These are phyloP conservation scores for Aselliscus stoliczkanus DNA, from an alignment of 2,797 vertebrate genomes.

Conservation along the genomic window DNA sequence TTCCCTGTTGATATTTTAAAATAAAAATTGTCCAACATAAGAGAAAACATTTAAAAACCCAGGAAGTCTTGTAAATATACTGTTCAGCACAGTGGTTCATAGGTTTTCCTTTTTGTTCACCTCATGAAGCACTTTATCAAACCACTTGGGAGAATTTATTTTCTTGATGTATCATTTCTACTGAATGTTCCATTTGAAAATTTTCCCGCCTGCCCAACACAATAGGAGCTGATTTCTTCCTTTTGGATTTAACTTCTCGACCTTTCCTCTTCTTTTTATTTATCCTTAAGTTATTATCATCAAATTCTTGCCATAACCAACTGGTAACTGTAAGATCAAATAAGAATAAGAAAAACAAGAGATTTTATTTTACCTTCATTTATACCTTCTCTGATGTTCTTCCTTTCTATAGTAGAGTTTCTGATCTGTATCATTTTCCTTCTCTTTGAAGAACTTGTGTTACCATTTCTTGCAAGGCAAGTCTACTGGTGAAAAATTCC, in stretches of 20 bases:
- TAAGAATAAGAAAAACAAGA: not conserved
- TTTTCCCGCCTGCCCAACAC: constrained; percentile 88
- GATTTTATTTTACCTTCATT: not conserved
- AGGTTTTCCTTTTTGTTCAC: not conserved
- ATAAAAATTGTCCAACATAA: not conserved
- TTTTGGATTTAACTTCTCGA: constrained; percentile 78
- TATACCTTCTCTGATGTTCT: not conserved
- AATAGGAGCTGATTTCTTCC: constrained; percentile 73
- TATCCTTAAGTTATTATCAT: not conserved
- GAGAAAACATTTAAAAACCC: not conserved
- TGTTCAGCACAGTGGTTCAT: not conserved
- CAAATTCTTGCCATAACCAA: not conserved
- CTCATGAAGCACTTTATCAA: constrained; percentile 66
- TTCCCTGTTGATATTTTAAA: not conserved
- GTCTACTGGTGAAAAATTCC: not conserved
- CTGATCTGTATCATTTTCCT: not conserved
- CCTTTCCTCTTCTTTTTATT: not conserved
- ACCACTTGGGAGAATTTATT: constrained; percentile 82
- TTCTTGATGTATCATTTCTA: constrained; percentile 88
- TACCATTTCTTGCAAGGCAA: not conserved
- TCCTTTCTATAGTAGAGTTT: not conserved
- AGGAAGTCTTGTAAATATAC: not conserved
- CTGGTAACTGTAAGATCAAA: not conserved
- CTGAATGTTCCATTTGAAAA: constrained; percentile 90
- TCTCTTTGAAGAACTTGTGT: not conserved